phyloP scores from a whole-genome alignment of 2,888 invertebrate genomes.

The Serripes groenlandicus region DNA sequence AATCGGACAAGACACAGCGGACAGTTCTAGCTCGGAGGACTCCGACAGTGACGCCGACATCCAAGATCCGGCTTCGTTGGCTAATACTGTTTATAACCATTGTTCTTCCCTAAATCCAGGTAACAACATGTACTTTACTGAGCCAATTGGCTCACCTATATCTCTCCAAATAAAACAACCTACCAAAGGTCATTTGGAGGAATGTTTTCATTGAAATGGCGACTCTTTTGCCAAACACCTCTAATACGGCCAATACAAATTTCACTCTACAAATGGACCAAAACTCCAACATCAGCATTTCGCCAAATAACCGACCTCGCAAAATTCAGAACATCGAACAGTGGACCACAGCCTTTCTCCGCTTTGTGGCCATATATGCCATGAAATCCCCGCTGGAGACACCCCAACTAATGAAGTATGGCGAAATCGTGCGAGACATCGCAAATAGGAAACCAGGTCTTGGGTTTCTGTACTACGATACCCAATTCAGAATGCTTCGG shows the following conservation, averaged over 20 bases:
- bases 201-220: background rate
- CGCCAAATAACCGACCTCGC: no score
- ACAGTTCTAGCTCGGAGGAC: no score
- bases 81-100: no score
- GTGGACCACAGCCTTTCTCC: slow-evolving; percentile 42
- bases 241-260: no score
- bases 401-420: slow-evolving; percentile 48
- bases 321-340: no score
- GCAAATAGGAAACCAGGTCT: slow-evolving; percentile 27
- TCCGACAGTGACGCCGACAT: no score
- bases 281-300: no score
- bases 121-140: background rate
- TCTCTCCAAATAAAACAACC: background rate
- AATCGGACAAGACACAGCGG: no score
- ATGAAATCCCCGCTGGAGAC: slow-evolving; percentile 11
- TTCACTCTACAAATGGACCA: no score
- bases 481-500: slow-evolving; percentile 37
- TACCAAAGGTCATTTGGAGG: background rate
- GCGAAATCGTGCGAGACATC: slow-evolving; percentile 40
- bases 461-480: slow-evolving; percentile 31
- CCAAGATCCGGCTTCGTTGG: no score
- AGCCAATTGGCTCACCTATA: slow-evolving; percentile 6
- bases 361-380: slow-evolving; percentile 35
- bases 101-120: background rate
- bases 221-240: background rate